Conservation (phyloP, 2,797 vertebrate genomes). For the Bryconaethiops microstoma region DNA sequence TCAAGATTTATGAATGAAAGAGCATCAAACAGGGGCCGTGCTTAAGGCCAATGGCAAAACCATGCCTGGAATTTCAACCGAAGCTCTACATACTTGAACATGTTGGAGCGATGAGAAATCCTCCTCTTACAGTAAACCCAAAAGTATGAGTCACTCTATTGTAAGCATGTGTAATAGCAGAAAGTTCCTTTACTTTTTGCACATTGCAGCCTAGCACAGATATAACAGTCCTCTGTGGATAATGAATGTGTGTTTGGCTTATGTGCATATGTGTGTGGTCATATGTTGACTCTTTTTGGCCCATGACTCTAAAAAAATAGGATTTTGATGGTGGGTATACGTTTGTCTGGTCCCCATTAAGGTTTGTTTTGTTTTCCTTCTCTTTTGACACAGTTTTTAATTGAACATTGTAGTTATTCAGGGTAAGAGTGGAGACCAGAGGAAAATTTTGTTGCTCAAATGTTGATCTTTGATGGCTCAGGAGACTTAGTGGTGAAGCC, state of each 20-base stretch:
- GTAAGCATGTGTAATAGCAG: conserved; percentile 4
- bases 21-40: conserved; percentile 60
- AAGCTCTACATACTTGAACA: not conserved
- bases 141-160: not conserved
- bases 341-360: not conserved
- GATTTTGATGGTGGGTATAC: not conserved
- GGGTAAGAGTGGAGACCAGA: no score
- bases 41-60: conserved; percentile 51
- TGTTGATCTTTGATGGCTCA: no score
- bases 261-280: conserved; percentile 58
- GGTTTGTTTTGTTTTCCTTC: not conserved
- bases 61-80: conserved; percentile 66
- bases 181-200: not conserved
- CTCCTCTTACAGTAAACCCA: not conserved
- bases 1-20: conserved; percentile 77
- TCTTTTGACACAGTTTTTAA: not conserved
- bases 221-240: not conserved
- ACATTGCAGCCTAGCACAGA: not conserved
- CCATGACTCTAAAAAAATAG: no score
- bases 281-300: not conserved
- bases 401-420: not conserved
- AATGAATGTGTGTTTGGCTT: not conserved
- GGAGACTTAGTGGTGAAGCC: no score
- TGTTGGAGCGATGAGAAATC: conserved; percentile 48
- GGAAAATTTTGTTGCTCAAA: no score